Base-by-base conservation (phyloP, 1,140 invertebrate species). In the Ptiloglossa arizonensis region DNA sequence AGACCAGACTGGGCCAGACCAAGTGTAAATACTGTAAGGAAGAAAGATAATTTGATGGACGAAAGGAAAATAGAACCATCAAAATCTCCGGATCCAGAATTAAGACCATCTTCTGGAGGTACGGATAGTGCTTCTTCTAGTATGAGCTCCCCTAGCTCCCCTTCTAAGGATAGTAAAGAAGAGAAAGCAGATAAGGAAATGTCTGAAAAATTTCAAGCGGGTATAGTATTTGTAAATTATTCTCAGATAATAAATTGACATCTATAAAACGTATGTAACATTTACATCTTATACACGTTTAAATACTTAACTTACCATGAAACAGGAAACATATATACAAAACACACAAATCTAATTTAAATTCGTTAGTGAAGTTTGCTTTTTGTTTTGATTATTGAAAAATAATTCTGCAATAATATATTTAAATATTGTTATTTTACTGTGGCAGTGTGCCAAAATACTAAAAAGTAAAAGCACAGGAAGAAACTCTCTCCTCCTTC, bases 131-230 rank as follows among this genome's bases (percentile, higher is more conserved):
- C 90, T 24, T 91, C 90, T 52, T 92, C 91, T 22, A 91, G 90
- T 72, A 91, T 91, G 90, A 93, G 90, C 71, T 91, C 91, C 32
- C 90, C 90, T 3, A 92, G 89, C 82, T 92, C 90, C 38, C 88
- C 89, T 5, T 92, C 90, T 6, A 91, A 92, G 60, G 89, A 92
- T 52, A 92, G 89, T 63, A 93, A 90, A 54, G 90, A 92, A 57
- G 91, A 92, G 81, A 93, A 92, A 72, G 90, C 91, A 38, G 91
- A 92, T 11, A 92, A 90, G 70, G 91, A 92, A 66, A 79, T 90
- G 41, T 84, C 89, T 6, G 91, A 92, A 60, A 92, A 93, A 83
- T 82, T 88, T 82, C 90, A 91, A 86, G 87, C 88, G 59, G 90
- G 90, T 91, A 72, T 89, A 68, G 64, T 74, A 80, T 66, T 59